phyloP scores from a whole-genome alignment of 2,797 vertebrate genomes.

The Chiloscyllium punctatum region DNA sequence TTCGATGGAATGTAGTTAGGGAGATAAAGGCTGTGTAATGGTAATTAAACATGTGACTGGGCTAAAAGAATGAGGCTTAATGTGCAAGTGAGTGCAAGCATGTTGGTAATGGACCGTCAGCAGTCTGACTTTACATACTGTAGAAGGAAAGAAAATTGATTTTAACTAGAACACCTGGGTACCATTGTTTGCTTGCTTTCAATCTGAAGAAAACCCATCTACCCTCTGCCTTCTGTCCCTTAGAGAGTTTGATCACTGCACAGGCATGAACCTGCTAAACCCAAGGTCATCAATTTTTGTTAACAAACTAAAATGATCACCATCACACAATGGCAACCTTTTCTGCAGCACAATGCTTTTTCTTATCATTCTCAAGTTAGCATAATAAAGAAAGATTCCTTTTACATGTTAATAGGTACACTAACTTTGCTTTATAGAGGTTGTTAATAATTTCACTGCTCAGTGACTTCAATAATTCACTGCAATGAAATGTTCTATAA shows the following conservation, averaged over 20 bases:
- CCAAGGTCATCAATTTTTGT: neutral
- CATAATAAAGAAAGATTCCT: conserved; percentile 21
- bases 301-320: neutral
- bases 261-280: too few species aligned
- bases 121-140: too few species aligned
- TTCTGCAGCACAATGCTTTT: neutral
- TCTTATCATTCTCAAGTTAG: conserved; percentile 9
- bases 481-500: neutral
- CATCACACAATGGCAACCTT: neutral
- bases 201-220: neutral
- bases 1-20: too few species aligned
- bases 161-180: neutral
- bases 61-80: too few species aligned
- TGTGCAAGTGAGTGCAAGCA: too few species aligned
- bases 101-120: too few species aligned
- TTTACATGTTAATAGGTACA: conserved; percentile 29
- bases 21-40: too few species aligned
- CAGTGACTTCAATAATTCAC: conserved; percentile 24
- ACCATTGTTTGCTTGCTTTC: neutral
- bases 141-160: neutral
- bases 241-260: neutral
- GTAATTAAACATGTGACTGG: too few species aligned
- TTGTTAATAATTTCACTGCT: conserved; percentile 37
- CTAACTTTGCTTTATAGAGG: neutral
- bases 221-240: neutral